Conservation (phyloP, 2,797 vertebrate genomes). For the Hydrophis major region DNA sequence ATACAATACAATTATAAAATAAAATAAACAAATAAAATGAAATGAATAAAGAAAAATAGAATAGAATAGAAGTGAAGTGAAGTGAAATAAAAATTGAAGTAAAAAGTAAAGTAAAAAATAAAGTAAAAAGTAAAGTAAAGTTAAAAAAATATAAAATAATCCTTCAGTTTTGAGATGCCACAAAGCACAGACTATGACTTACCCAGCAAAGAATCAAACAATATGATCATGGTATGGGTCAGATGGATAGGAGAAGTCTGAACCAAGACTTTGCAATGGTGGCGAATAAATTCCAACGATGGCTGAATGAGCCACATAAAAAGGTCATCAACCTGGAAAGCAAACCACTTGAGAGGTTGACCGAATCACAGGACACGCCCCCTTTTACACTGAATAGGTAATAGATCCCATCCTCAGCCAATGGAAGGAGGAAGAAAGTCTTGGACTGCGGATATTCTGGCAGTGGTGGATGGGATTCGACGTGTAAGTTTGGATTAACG, state of each 20-base stretch:
- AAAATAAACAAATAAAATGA: too few species aligned
- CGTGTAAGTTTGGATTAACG: neutral
- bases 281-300: constrained; percentile 82
- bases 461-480: neutral
- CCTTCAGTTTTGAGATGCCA: neutral
- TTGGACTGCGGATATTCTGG: neutral
- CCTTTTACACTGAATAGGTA: neutral
- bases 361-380: constrained; percentile 1
- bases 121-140: neutral
- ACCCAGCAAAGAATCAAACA: constrained; percentile 87
- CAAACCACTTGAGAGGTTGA: constrained; percentile 39
- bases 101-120: too few species aligned
- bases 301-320: constrained; percentile 90
- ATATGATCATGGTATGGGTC: constrained; percentile 81
- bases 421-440: neutral
- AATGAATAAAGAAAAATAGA: too few species aligned
- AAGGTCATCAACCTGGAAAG: constrained; percentile 78
- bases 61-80: too few species aligned
- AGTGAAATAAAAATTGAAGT: too few species aligned
- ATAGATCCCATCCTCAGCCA: neutral
- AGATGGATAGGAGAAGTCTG: constrained; percentile 85
- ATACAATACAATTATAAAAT: too few species aligned
- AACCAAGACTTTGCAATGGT: constrained; percentile 79
- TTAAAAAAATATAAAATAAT: too few species aligned
- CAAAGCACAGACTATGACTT: constrained; percentile 40